A percentile compares a stretch with the other conserved stretches of the same genome.
These are phyloP conservation scores for Agapornis canus DNA, from an alignment of 2,797 vertebrate species.

Conservation along the genomic window DNA sequence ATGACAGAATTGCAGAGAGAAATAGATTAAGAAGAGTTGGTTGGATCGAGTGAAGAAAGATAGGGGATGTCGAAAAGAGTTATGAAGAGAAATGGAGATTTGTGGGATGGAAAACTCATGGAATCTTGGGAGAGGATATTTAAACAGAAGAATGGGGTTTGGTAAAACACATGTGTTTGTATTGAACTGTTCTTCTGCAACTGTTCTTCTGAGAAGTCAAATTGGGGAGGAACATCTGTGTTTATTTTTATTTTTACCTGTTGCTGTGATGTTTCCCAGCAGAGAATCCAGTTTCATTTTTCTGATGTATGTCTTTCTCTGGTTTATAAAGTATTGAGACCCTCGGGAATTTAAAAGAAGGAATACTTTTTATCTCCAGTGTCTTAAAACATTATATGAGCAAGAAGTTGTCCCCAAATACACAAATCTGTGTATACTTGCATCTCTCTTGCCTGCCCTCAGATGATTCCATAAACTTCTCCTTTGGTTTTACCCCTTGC, in stretches of 20 bases:
- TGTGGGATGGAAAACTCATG: neutral
- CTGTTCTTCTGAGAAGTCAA: neutral
- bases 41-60: neutral
- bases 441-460: neutral
- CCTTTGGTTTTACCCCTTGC: neutral
- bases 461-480: neutral
- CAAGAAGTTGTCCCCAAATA: neutral
- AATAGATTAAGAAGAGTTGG: neutral
- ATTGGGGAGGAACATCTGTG: neutral
- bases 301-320: neutral
- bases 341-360: neutral
- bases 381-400: neutral
- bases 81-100: neutral
- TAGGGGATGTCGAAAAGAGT: neutral
- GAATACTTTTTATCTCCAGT: neutral
- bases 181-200: neutral
- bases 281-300: neutral
- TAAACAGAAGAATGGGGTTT: neutral
- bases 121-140: neutral
- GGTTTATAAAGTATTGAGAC: neutral
- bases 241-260: neutral
- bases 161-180: neutral
- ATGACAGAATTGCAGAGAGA: neutral
- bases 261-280: accelerated
- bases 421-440: neutral